Evolutionary conservation across 2,888 invertebrate species (phyloP).

Genomic region (Strigamia crassipes): DNA sequence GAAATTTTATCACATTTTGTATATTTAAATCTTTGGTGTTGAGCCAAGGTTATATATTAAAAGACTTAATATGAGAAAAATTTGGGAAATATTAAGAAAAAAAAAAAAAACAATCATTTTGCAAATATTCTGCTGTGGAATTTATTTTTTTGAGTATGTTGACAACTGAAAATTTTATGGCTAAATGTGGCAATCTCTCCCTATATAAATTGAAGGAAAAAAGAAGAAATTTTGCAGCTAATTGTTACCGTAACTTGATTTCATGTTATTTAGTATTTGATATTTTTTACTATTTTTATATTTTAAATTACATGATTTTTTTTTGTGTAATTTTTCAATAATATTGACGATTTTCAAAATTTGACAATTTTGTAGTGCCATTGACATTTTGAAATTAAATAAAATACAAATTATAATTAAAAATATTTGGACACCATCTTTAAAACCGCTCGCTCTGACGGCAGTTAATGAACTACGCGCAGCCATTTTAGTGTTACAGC

Average conservation of each 20-base stretch:
- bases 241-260: not conserved
- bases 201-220: not conserved
- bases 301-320: not conserved
- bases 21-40: not conserved
- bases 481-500: too few relatives aligned
- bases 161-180: not conserved
- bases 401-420: slow-evolving; percentile 1
- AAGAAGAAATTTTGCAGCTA: not conserved
- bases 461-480: too few relatives aligned
- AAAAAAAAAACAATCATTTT: not conserved
- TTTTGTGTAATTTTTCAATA: not conserved
- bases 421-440: not conserved
- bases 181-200: not conserved
- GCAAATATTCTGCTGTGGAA: slow-evolving; percentile 12
- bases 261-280: not conserved
- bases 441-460: not conserved
- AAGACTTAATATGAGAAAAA: not conserved
- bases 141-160: slow-evolving; percentile 24
- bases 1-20: slow-evolving; percentile 36
- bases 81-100: not conserved
- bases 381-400: slow-evolving; percentile 7
- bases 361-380: slow-evolving; percentile 39
- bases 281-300: not conserved
- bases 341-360: not conserved
- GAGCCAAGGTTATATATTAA: not conserved